Base-by-base conservation (phyloP, 2,888 invertebrate species). In the Ophion ventricosus region DNA sequence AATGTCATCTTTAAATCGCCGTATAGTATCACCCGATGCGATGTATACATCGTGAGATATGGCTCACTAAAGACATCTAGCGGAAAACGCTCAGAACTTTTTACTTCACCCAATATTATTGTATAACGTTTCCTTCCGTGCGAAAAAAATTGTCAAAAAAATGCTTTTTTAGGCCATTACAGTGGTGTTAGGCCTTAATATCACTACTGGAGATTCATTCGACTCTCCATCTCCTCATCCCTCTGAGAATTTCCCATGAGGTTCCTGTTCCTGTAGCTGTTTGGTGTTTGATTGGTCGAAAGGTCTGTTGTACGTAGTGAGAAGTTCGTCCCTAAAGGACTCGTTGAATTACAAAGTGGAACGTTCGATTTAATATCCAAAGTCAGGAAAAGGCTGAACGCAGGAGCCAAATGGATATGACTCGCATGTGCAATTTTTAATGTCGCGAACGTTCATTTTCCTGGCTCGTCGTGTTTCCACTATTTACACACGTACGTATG, bases 291-390 rank as follows among this genome's bases (percentile, higher is more conserved):
- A 56, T 17, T 54, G 35, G 40, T 64, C 56, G 57, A 72, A 72
- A 56, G 25, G 8, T 29, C 64, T 20, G 59, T 59, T 20, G 56
- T 40, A 40, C 75, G 43, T 63, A 63, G 69, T 54, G 40, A 40
- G 64, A 74, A 70, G 74, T 63, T 69, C 14, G 14, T 63, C 20
- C 25, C 35, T 20, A 54, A 26, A 23, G 54, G 25, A 40, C 54
- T 17, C 61, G 61, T 26, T 76, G 81, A 81, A 75, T 70, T 70
- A 64, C 69, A 56, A 75, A 70, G 14, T n/a, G 70, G 64, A 61
- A 49, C 25, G n/a, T 61, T 80, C 61, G 61, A 25, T 76, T 70
- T 63, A 69, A 64, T 75, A 25, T 35, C 59, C 59, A 29, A 67
- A 59, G 43, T 26, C 43, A 61, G 20, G 8, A 29, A 67, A 26